Evolutionary conservation across 2,888 invertebrate genomes (phyloP), one percentile per base, ranked within the genome.

Genomic region (Lobophora halterata): DNA sequence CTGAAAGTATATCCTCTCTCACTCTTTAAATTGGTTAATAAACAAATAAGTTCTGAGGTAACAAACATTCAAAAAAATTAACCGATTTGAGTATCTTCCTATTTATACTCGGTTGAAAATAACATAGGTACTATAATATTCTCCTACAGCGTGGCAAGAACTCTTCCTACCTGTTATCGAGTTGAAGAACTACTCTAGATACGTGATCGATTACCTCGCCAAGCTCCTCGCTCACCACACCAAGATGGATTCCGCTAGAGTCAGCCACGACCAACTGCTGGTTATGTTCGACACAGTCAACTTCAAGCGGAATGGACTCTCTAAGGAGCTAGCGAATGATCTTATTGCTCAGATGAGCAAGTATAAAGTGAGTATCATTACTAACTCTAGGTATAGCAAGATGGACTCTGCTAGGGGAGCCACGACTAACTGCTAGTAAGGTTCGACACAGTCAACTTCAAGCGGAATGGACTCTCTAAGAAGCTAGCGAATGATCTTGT

Each of bases 121-220:
- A 16, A 17, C 27, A 17, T 10, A 11, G 2, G 28, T 8, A 19
- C 5, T 5, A 3, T 14, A 21, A 10, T 10, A 7, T 10, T 11
- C n/a, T 17, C 14, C 20, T n/a, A 29, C 68, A 91, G 92, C 91
- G 6, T 95, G 94, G 92, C 91, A 92, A 73, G 93, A 94, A 46
- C 76, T 93, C 1, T 93, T 94, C 90, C 76, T 92, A 19, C 93
- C 94, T 0, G 77, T 93, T 61, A 79, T 94, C 24, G 93, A 93
- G 51, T 75, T 93, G 69, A 93, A 92, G 65, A 91, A 89, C 62
- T 94, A 93, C 56, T 88, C 91, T 0, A 90, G 89, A 50, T 93
- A 90, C 71, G 88, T 93, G 16, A 72, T 90, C 3, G 85, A 87
- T 29, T 92, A 94, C 62, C 80, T 95, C 32, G 76, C 88, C 3